Evolutionary conservation across 2,113 vertebrate genomes (phyloP).

Genomic region (Echinops telfairi): DNA sequence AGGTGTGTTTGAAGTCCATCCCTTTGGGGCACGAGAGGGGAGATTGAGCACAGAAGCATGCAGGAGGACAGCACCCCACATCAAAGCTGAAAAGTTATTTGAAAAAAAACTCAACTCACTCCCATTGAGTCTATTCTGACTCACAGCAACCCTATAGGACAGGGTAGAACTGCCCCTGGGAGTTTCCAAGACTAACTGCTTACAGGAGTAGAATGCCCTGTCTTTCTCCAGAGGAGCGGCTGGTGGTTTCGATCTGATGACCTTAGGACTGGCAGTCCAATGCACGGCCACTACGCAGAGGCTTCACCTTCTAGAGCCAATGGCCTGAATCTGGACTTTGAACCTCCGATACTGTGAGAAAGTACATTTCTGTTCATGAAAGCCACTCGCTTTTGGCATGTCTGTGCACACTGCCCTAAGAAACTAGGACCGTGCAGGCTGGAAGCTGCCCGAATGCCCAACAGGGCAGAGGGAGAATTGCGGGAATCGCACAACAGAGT

Average conservation of each 20-base stretch:
- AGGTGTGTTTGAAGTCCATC: not conserved
- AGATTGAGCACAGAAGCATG: not conserved
- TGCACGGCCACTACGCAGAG: not conserved
- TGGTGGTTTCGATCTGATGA: too few species aligned
- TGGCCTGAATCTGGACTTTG: not conserved
- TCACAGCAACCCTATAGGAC: too few species aligned
- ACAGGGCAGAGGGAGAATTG: fast-evolving
- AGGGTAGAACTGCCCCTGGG: too few species aligned
- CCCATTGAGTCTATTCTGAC: too few species aligned
- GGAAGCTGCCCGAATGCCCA: not conserved
- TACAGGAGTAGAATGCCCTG: too few species aligned
- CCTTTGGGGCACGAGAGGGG: not conserved
- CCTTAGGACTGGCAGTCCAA: not conserved
- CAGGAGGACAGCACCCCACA: not conserved
- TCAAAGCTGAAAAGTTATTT: not conserved
- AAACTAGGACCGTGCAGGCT: not conserved
- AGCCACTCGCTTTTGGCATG: not conserved
- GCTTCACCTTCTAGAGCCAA: not conserved
- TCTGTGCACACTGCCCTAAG: not conserved
- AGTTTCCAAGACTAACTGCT: too few species aligned
- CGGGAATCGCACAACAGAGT: fast-evolving
- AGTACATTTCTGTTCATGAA: not conserved
- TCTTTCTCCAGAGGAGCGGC: too few species aligned
- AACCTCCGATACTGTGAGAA: not conserved
- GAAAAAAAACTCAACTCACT: not conserved